A percentile compares a stretch with the other conserved stretches of the same genome.
These are phyloP conservation scores for Pachyramphus minor DNA, from an alignment of 2,113 vertebrate genomes.

Conservation along the genomic window DNA sequence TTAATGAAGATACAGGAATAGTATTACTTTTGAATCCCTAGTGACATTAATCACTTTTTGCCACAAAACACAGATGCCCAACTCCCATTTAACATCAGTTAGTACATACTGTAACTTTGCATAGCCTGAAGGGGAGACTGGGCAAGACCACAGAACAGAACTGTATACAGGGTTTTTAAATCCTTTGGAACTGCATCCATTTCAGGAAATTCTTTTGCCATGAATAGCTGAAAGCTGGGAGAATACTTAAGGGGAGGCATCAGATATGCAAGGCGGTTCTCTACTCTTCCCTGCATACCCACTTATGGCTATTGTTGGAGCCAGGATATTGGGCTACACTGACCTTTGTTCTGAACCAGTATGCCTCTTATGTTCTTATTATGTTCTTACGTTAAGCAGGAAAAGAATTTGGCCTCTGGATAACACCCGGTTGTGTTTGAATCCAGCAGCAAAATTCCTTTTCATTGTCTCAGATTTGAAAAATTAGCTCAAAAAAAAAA, in stretches of 20 bases:
- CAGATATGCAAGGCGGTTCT: background rate
- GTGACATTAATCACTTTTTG: background rate
- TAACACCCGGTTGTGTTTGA: slow-evolving; percentile 29
- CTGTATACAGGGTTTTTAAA: background rate
- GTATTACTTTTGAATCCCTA: background rate
- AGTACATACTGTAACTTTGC: background rate
- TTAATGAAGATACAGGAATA: background rate
- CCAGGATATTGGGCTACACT: slow-evolving; percentile 48
- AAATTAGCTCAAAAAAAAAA: background rate
- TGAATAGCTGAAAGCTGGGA: background rate
- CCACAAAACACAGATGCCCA: background rate
- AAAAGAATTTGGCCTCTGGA: slow-evolving; percentile 61
- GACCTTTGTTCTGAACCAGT: slow-evolving; percentile 64
- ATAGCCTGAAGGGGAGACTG: background rate
- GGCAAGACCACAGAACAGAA: background rate
- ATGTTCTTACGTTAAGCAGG: slow-evolving; percentile 64
- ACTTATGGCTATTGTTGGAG: slow-evolving; percentile 35
- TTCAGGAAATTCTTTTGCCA: background rate
- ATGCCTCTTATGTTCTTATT: slow-evolving; percentile 62
- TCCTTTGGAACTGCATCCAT: background rate
- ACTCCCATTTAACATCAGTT: background rate
- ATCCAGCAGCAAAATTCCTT: slow-evolving; percentile 43
- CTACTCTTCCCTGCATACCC: background rate
- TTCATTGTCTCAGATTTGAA: background rate
- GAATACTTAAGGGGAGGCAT: background rate